phyloP scores from a whole-genome alignment of 2,113 vertebrate species.

The Centropus unirufus region DNA sequence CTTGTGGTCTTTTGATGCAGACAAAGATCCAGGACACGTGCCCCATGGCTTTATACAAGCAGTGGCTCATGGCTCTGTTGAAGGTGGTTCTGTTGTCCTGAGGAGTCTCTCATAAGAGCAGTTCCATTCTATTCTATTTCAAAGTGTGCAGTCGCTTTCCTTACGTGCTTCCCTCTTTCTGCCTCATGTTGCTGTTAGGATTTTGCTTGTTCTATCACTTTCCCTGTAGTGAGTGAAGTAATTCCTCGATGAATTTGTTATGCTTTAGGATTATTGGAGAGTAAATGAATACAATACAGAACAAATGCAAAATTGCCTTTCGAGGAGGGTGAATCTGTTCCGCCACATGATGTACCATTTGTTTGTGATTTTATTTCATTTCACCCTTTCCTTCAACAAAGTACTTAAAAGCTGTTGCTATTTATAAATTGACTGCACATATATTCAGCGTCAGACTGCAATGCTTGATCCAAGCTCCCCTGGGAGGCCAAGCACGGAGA shows the following conservation, averaged over 20 bases:
- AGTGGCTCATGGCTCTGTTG: rapidly evolving
- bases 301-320: neutral
- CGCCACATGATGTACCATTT: neutral
- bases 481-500: neutral
- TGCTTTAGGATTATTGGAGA: neutral
- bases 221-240: neutral
- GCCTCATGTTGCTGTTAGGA: neutral
- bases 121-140: neutral
- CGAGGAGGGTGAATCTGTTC: neutral
- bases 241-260: neutral
- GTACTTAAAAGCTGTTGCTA: neutral
- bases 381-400: neutral
- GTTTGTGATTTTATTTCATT: neutral
- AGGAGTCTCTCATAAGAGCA: neutral
- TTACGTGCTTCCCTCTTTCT: neutral
- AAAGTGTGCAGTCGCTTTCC: neutral
- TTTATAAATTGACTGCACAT: neutral
- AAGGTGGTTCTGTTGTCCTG: neutral
- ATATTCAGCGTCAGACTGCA: slow-evolving; percentile 51
- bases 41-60: neutral
- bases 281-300: neutral
- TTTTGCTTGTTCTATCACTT: neutral
- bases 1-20: neutral
- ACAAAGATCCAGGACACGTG: neutral
- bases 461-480: neutral